These are phyloP conservation scores for Mola mola DNA, from an alignment of 2,113 vertebrate species.

Conservation along the genomic window DNA sequence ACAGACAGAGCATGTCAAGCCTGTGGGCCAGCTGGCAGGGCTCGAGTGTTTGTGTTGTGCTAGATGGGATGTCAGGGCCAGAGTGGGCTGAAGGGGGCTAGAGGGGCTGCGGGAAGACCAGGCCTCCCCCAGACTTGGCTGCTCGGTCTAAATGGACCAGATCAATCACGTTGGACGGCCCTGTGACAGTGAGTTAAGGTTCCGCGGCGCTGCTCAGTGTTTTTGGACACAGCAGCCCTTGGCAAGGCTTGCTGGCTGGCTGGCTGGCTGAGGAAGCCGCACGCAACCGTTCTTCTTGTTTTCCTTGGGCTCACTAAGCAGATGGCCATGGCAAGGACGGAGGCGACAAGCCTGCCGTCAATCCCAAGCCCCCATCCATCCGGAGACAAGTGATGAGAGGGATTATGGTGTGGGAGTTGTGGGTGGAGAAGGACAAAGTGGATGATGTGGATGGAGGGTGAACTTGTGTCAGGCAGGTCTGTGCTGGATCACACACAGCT, in stretches of 20 bases:
- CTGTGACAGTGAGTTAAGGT: slow-evolving; percentile 84
- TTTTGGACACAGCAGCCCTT: slow-evolving; percentile 74
- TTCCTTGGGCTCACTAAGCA: slow-evolving; percentile 78
- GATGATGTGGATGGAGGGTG: slow-evolving; percentile 44
- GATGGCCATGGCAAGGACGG: slow-evolving; percentile 81
- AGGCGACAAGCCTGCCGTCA: slow-evolving; percentile 66
- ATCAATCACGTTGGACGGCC: slow-evolving; percentile 84
- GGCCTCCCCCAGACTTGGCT: slow-evolving; percentile 79
- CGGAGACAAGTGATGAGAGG: slow-evolving; percentile 69
- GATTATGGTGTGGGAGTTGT: slow-evolving; percentile 53
- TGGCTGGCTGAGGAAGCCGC: slow-evolving; percentile 69
- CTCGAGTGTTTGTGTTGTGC: slow-evolving; percentile 75
- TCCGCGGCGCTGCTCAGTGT: slow-evolving; percentile 71
- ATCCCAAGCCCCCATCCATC: slow-evolving; percentile 63
- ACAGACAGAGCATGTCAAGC: slow-evolving; percentile 66
- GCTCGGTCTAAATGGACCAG: slow-evolving; percentile 85
- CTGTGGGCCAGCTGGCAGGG: slow-evolving; percentile 75
- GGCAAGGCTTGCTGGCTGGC: slow-evolving; percentile 64
- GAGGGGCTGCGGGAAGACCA: slow-evolving; percentile 72
- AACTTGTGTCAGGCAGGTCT: slow-evolving; percentile 52
- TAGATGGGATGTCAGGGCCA: slow-evolving; percentile 65
- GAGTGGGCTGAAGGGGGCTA: slow-evolving; percentile 62
- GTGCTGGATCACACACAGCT: slow-evolving; percentile 56
- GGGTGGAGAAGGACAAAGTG: slow-evolving; percentile 43
- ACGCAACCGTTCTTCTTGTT: slow-evolving; percentile 54